Evolutionary conservation across 1,140 invertebrate species (phyloP), one percentile per base, ranked within the genome.

Genomic region (Pachyrhynchus sulphureomaculatus): DNA sequence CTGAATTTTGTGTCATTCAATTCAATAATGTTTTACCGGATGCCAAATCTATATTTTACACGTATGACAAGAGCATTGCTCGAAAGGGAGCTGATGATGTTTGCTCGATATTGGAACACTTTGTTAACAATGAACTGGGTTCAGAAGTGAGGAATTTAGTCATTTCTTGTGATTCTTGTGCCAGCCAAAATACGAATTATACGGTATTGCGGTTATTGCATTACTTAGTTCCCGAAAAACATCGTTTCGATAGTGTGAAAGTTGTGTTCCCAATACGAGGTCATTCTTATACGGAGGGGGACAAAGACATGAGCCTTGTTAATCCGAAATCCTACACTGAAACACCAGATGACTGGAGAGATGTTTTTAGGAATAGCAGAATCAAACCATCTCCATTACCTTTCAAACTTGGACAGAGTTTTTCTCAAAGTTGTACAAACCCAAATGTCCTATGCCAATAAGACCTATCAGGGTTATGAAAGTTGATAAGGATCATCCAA

Each of bases 131-230:
- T 18, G 51, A 65, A 12, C 29, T 57, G 26, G n/a, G 41, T 10
- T 5, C 36, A 29, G 42, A 47, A 47, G 55, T 57, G 15, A 37
- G 36, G 47, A 18, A 47, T 6, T 18, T 20, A 17, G 18, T 26
- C 13, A 44, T 65, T 39, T 65, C 56, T 47, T 65, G 57, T 49
- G 58, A 62, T 15, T 57, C 59, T 1, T 66, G 64, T 23, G 44
- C 52, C 12, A 47, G 52, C 10, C 53, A 66, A 54, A 62, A 57
- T 48, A 57, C 62, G 23, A 66, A 67, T 29, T n/a, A n/a, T n/a
- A n/a, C n/a, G n/a, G 41, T 67, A 12, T 37, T 67, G 18, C 37
- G 56, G 47, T 64, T 54, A 42, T 34, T 67, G 20, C 65, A 67
- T 54, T 59, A 58, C 37, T 17, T 67, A 12, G 36, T 58, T 42